phyloP scores from a whole-genome alignment of 1,140 invertebrate genomes.

The Conus betulinus region DNA sequence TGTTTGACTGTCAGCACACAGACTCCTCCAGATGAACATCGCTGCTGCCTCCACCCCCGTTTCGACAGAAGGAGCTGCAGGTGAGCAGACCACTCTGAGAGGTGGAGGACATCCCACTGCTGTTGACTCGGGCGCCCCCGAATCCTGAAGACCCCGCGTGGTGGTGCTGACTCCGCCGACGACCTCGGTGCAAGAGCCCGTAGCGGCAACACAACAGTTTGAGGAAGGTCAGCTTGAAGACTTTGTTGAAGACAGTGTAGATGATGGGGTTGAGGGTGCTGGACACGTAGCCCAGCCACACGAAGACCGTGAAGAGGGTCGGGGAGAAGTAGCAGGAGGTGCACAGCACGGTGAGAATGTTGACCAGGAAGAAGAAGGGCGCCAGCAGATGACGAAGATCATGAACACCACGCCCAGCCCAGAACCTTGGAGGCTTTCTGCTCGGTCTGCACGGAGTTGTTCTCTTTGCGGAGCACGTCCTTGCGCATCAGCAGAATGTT shows the following conservation, averaged over 20 bases:
- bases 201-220: constrained; percentile 70
- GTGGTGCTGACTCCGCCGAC: constrained; percentile 35
- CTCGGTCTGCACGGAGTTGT: constrained; percentile 81
- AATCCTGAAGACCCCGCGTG: not conserved
- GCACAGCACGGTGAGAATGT: constrained; percentile 72
- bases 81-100: constrained; percentile 28
- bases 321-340: constrained; percentile 77
- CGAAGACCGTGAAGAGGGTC: constrained; percentile 67
- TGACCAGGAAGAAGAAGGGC: constrained; percentile 74
- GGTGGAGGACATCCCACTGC: not conserved
- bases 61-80: constrained; percentile 35
- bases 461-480: constrained; percentile 45
- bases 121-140: not conserved
- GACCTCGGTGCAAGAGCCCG: constrained; percentile 53
- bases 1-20: constrained; percentile 21
- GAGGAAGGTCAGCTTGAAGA: constrained; percentile 74
- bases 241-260: constrained; percentile 76
- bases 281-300: constrained; percentile 75
- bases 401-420: constrained; percentile 74
- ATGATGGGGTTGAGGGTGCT: constrained; percentile 76
- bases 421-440: constrained; percentile 90
- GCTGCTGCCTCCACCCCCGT: constrained; percentile 33
- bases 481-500: constrained; percentile 64
- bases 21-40: constrained; percentile 38
- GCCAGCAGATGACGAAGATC: constrained; percentile 74